Evolutionary conservation across 2,797 vertebrate species (phyloP).

Genomic region (Gila robusta): DNA sequence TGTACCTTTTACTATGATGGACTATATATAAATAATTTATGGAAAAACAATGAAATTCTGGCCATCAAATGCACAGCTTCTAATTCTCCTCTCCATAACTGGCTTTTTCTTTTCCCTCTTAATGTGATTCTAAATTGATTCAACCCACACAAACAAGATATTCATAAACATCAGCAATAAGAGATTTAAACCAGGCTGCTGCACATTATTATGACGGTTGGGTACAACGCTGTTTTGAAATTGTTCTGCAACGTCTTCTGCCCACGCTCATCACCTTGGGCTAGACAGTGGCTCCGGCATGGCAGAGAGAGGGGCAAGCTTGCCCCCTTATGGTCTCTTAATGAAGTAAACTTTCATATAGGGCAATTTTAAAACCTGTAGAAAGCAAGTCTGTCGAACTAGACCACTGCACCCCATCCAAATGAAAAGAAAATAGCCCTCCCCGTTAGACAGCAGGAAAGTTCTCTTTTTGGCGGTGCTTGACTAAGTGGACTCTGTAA

Average conservation of each 20-base stretch:
- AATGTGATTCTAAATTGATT: slow-evolving; percentile 43
- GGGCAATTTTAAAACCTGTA: slow-evolving; percentile 10
- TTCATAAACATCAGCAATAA: slow-evolving; percentile 46
- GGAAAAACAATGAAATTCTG: background rate
- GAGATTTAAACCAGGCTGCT: slow-evolving; percentile 37
- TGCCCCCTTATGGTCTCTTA: slow-evolving; percentile 84
- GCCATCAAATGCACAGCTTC: background rate
- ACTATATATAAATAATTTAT: background rate
- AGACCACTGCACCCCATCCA: slow-evolving; percentile 10
- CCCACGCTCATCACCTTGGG: slow-evolving; percentile 47
- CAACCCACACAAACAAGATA: slow-evolving; percentile 47
- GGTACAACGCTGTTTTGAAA: slow-evolving; percentile 55
- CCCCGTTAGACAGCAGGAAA: slow-evolving; percentile 40
- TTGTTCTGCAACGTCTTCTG: slow-evolving; percentile 34
- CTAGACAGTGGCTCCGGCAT: slow-evolving; percentile 62
- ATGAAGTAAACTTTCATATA: slow-evolving; percentile 55
- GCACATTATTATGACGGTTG: slow-evolving; percentile 40
- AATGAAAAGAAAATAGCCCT: slow-evolving; percentile 45
- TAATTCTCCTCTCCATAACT: slow-evolving; percentile 3
- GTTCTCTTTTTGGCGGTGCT: slow-evolving; percentile 37
- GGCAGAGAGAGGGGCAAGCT: slow-evolving; percentile 77
- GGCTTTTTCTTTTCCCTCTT: slow-evolving; percentile 34
- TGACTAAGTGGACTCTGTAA: slow-evolving; percentile 38
- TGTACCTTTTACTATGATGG: background rate
- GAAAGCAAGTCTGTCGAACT: slow-evolving; percentile 23